Conservation (phyloP, 2,888 invertebrate genomes). For the Lithophane socia region DNA sequence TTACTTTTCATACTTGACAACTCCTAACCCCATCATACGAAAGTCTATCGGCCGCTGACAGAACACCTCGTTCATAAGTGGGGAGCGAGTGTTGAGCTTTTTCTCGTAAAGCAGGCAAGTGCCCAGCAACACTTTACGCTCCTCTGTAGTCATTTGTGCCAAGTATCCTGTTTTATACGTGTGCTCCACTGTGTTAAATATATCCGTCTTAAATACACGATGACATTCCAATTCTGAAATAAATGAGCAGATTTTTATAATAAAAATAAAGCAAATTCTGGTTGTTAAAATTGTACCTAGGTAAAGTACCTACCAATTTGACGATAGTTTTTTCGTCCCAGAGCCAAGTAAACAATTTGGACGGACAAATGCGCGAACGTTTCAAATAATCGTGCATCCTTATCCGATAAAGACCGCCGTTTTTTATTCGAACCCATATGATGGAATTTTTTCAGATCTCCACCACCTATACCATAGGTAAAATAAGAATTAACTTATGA, state of each 20-base stretch:
- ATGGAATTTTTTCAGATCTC: slow-evolving; percentile 89
- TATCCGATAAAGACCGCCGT: slow-evolving; percentile 90
- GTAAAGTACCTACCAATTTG: slow-evolving; percentile 89
- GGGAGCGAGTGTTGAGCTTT: slow-evolving; percentile 90
- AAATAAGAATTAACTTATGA: too few relatives aligned
- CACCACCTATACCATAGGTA: slow-evolving; percentile 77
- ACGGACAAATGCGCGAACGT: slow-evolving; percentile 90
- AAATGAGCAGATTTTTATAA: background rate
- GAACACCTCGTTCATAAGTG: slow-evolving; percentile 91
- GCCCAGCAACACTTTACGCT: slow-evolving; percentile 90
- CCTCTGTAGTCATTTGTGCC: slow-evolving; percentile 72
- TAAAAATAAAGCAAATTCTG: background rate
- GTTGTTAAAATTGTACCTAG: background rate
- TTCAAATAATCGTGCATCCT: slow-evolving; percentile 91
- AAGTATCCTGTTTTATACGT: slow-evolving; percentile 81
- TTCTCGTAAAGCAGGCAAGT: slow-evolving; percentile 86
- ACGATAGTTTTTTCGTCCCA: slow-evolving; percentile 90
- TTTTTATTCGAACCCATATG: slow-evolving; percentile 91
- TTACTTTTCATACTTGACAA: slow-evolving; percentile 80
- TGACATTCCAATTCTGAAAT: slow-evolving; percentile 91
- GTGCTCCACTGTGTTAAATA: slow-evolving; percentile 90
- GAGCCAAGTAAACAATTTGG: slow-evolving; percentile 92
- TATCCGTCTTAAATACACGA: slow-evolving; percentile 91
- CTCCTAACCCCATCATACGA: slow-evolving; percentile 90
- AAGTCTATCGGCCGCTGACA: slow-evolving; percentile 90